These are phyloP conservation scores for Myopa tessellatipennis DNA, from an alignment of 2,888 invertebrate species.

Conservation along the genomic window DNA sequence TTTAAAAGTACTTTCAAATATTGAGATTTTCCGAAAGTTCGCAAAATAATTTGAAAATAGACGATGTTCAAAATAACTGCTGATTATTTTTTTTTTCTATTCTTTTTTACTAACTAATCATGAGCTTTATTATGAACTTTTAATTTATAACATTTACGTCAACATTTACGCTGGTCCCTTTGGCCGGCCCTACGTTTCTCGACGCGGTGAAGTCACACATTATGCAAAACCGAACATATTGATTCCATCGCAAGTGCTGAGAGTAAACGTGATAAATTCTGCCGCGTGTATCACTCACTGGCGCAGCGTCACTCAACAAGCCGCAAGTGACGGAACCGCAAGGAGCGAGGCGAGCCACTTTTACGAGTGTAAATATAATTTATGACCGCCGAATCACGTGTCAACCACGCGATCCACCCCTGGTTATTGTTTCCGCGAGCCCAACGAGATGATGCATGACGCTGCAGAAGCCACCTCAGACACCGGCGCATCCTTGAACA, in stretches of 20 bases:
- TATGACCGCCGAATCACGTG: constrained; percentile 68
- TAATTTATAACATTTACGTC: background rate
- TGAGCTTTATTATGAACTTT: background rate
- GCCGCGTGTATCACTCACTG: background rate
- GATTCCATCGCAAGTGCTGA: background rate
- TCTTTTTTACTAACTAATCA: no score
- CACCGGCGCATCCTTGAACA: constrained; percentile 24
- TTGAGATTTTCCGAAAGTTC: no score
- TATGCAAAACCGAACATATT: background rate
- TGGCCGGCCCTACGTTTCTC: no score
- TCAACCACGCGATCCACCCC: constrained; percentile 66
- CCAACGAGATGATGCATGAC: constrained; percentile 58
- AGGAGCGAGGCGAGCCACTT: constrained; percentile 21
- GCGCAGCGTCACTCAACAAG: constrained; percentile 1
- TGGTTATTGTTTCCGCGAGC: constrained; percentile 56
- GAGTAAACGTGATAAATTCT: background rate
- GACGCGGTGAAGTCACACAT: background rate
- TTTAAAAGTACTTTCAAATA: no score
- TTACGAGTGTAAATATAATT: constrained; percentile 53
- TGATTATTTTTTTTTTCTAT: no score
- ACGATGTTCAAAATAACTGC: no score
- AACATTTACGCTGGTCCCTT: no score
- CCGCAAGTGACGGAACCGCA: constrained; percentile 12
- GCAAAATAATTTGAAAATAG: no score
- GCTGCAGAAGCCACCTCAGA: constrained; percentile 50